A percentile compares a stretch with the other conserved stretches of the same genome.
phyloP scores from a whole-genome alignment of 1,140 invertebrate genomes.

The Drosophila burlai region DNA sequence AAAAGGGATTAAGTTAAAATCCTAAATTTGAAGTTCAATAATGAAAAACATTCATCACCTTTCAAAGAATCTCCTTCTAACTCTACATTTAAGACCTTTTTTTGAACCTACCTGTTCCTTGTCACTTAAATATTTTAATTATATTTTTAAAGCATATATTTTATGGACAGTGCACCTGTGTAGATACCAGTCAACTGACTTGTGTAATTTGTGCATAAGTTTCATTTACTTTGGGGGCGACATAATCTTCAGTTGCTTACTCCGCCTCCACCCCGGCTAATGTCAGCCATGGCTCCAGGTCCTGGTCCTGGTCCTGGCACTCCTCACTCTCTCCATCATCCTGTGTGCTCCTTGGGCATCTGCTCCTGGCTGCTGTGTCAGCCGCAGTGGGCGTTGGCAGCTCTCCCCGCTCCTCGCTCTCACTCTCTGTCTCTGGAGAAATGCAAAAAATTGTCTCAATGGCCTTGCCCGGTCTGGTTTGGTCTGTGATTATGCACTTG shows the following conservation, averaged over 20 bases:
- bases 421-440: neutral
- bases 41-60: accelerated
- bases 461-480: slow-evolving; percentile 60
- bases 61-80: neutral
- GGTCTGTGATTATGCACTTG: slow-evolving; percentile 79
- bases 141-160: neutral
- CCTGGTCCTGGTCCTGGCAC: neutral
- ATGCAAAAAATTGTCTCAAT: slow-evolving; percentile 73
- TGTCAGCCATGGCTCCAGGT: slow-evolving; percentile 23
- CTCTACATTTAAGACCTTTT: neutral
- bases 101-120: neutral
- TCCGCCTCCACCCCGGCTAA: slow-evolving; percentile 65
- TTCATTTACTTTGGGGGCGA: slow-evolving; percentile 81
- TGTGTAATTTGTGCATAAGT: slow-evolving; percentile 83
- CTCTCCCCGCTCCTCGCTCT: slow-evolving; percentile 7
- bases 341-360: slow-evolving; percentile 1
- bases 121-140: neutral
- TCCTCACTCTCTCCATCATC: neutral
- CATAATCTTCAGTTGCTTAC: slow-evolving; percentile 76
- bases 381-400: slow-evolving; percentile 41
- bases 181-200: slow-evolving; percentile 67
- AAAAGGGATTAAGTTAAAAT: neutral
- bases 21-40: neutral
- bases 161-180: slow-evolving; percentile 3
- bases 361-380: slow-evolving; percentile 36